These are phyloP conservation scores for Helicoverpa armigera DNA, from an alignment of 1,140 invertebrate species.

Conservation along the genomic window DNA sequence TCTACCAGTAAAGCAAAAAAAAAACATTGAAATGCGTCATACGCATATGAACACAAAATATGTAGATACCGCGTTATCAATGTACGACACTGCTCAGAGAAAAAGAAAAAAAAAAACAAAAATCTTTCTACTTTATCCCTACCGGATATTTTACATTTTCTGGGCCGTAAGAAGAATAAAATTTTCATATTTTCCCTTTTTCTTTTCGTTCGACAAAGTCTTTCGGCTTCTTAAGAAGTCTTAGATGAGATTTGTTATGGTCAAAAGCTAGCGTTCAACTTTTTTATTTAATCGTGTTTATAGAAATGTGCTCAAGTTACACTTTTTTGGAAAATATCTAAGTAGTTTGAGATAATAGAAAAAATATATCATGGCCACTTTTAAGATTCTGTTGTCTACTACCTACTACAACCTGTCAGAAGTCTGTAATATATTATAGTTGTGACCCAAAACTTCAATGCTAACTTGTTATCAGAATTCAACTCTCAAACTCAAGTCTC, in stretches of 20 bases:
- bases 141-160: conserved; percentile 42
- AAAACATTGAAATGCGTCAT: background rate
- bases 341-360: too few relatives aligned
- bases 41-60: conserved; percentile 35
- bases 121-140: conserved; percentile 6
- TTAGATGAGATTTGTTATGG: background rate
- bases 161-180: conserved; percentile 35
- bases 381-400: too few relatives aligned
- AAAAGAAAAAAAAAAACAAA: conserved; percentile 39
- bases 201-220: background rate
- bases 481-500: too few relatives aligned
- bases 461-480: too few relatives aligned
- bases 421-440: too few relatives aligned
- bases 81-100: conserved; percentile 23
- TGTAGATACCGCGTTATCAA: conserved; percentile 45
- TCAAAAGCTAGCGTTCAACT: background rate
- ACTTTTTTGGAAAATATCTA: too few relatives aligned
- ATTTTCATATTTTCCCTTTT: conserved; percentile 43
- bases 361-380: too few relatives aligned
- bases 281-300: background rate
- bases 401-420: too few relatives aligned
- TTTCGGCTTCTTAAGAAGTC: background rate
- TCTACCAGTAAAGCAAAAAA: background rate
- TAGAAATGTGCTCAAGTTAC: too few relatives aligned
- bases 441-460: too few relatives aligned